Percentiles rank a stretch among this genome's conserved stretches.
Conservation (phyloP, 1,140 invertebrate species). For the Bombus turneri region DNA sequence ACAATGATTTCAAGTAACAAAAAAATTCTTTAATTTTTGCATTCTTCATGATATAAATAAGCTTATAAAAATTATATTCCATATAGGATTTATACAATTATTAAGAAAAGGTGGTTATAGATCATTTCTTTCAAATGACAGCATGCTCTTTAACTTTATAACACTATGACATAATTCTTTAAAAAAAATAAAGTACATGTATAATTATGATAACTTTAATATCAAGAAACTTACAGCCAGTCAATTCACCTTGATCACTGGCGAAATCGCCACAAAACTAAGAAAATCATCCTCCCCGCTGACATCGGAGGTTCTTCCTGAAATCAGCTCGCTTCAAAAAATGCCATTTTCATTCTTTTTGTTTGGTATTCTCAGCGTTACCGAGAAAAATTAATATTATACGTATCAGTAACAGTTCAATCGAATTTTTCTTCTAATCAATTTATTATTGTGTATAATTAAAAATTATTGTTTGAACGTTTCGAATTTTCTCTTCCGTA, state of each 20-base stretch:
- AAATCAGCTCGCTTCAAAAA: slow-evolving; percentile 62
- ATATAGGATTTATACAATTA: slow-evolving; percentile 16
- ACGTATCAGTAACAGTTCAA: neutral
- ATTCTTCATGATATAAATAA: neutral
- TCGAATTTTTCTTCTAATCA: neutral
- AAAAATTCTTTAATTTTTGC: neutral
- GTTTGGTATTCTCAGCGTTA: neutral
- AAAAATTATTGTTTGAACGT: slow-evolving; percentile 28
- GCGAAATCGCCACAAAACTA: slow-evolving; percentile 63
- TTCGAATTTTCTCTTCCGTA: slow-evolving; percentile 38
- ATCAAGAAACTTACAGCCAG: slow-evolving; percentile 41
- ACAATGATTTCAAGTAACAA: slow-evolving; percentile 7
- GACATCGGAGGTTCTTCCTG: slow-evolving; percentile 47
- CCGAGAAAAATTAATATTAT: neutral
- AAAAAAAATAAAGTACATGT: neutral
- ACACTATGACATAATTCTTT: neutral
- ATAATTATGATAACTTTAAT: neutral
- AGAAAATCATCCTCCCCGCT: slow-evolving; percentile 63
- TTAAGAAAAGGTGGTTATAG: neutral
- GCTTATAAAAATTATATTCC: slow-evolving; percentile 3
- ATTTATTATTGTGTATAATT: slow-evolving; percentile 23
- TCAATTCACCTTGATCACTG: slow-evolving; percentile 53
- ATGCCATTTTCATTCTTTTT: slow-evolving; percentile 48
- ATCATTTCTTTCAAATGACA: slow-evolving; percentile 39
- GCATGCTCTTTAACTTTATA: slow-evolving; percentile 7